A percentile compares a stretch with the other conserved stretches of the same genome.
Conservation (phyloP, 2,888 invertebrate species). For the Melipona bicolor region DNA sequence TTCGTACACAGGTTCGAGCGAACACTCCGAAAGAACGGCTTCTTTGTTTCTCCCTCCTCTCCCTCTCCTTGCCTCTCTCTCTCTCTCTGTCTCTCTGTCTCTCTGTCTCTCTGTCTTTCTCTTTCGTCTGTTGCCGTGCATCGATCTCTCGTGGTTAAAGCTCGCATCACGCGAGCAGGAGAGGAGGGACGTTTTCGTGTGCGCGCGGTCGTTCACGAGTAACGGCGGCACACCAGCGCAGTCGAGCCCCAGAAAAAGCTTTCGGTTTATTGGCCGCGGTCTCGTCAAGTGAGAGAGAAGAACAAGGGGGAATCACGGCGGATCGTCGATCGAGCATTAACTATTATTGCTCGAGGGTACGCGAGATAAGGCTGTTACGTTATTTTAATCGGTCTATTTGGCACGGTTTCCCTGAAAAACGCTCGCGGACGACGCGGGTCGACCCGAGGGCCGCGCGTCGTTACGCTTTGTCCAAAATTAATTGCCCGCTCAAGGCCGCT, state of each 20-base stretch:
- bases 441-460: constrained; percentile 11
- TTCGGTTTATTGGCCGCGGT: constrained; percentile 54
- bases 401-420: constrained; percentile 42
- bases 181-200: constrained; percentile 38
- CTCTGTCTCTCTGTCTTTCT: not conserved
- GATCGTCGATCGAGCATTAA: constrained; percentile 56
- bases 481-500: not conserved
- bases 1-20: constrained; percentile 28
- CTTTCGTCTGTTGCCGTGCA: constrained; percentile 32
- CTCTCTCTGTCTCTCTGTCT: not conserved
- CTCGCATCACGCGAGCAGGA: constrained; percentile 51
- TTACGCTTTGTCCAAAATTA: constrained; percentile 29
- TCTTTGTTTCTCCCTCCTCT: constrained; percentile 58
- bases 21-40: constrained; percentile 51
- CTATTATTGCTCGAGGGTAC: constrained; percentile 55
- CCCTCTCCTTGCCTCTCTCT: not conserved
- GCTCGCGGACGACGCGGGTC: constrained; percentile 10
- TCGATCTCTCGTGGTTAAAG: constrained; percentile 54
- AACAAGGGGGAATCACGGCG: constrained; percentile 47
- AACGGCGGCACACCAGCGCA: not conserved
- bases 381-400: constrained; percentile 61
- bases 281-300: constrained; percentile 17
- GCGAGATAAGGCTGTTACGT: constrained; percentile 56
- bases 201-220: constrained; percentile 8
- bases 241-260: constrained; percentile 44